phyloP scores from a whole-genome alignment of 2,797 vertebrate genomes.

The Anguilla anguilla region DNA sequence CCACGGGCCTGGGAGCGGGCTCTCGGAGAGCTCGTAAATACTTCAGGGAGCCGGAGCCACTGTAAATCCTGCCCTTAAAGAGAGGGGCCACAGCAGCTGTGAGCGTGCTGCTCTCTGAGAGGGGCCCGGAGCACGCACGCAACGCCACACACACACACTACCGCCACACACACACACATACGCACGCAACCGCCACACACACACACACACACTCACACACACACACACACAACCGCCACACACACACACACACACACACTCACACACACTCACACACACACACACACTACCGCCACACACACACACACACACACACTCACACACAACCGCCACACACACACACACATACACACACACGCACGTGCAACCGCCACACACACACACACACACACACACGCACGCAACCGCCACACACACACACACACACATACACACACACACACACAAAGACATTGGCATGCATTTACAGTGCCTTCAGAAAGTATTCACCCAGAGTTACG shows the following conservation, averaged over 20 bases:
- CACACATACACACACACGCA: conserved; percentile 37
- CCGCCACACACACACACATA: conserved; percentile 24
- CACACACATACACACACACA: neutral
- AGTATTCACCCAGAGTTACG: no score
- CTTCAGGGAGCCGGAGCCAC: conserved; percentile 74
- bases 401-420: conserved; percentile 34
- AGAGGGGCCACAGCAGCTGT: conserved; percentile 68
- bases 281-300: no score
- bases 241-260: no score
- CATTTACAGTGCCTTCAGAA: no score
- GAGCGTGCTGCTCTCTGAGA: conserved; percentile 50
- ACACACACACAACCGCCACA: no score
- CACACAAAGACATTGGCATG: neutral
- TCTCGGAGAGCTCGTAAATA: conserved; percentile 77
- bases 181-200: neutral
- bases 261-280: no score
- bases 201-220: no score
- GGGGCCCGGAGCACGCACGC: conserved; percentile 34
- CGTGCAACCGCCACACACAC: conserved; percentile 28
- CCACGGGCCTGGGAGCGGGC: conserved; percentile 53
- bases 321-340: conserved; percentile 32
- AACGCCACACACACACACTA: conserved; percentile 22
- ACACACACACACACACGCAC: conserved; percentile 25
- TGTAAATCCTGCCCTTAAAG: conserved; percentile 78
- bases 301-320: no score